These are phyloP conservation scores for Potorous gilbertii DNA, from an alignment of 2,797 vertebrate genomes.

Conservation along the genomic window DNA sequence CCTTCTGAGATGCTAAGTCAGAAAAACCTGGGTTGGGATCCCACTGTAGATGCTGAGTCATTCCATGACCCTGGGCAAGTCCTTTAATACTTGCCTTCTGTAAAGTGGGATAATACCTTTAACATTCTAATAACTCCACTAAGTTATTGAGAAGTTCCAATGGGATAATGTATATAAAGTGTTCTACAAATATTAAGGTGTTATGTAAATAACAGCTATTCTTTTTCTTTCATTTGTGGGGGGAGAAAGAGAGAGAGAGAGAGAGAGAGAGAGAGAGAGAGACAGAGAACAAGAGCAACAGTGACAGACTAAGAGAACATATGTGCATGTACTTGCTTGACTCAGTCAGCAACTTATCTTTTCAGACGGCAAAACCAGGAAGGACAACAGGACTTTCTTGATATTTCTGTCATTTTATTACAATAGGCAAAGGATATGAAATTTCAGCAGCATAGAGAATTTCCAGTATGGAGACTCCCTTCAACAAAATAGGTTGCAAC, in stretches of 20 bases:
- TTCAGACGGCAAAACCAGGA: neutral
- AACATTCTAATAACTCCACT: neutral
- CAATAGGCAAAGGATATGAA: neutral
- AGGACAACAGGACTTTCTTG: neutral
- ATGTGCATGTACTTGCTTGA: neutral
- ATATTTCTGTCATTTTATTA: neutral
- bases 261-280: neutral
- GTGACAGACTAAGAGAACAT: neutral
- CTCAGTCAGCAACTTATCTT: neutral
- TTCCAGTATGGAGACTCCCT: neutral
- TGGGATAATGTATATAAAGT: neutral
- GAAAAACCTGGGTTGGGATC: neutral
- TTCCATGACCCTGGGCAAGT: neutral
- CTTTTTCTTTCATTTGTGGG: neutral
- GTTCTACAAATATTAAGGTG: neutral
- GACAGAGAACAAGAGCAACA: neutral
- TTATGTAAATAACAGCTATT: neutral
- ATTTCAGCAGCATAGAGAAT: neutral
- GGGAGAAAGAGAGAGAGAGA: neutral
- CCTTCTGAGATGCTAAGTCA: neutral
- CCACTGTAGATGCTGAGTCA: neutral
- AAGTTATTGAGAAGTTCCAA: neutral
- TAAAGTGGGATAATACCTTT: neutral
- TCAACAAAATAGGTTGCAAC: neutral
- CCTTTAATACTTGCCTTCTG: neutral